Base-by-base conservation (phyloP, 2,888 invertebrate genomes). In the Cerastis leucographa region DNA sequence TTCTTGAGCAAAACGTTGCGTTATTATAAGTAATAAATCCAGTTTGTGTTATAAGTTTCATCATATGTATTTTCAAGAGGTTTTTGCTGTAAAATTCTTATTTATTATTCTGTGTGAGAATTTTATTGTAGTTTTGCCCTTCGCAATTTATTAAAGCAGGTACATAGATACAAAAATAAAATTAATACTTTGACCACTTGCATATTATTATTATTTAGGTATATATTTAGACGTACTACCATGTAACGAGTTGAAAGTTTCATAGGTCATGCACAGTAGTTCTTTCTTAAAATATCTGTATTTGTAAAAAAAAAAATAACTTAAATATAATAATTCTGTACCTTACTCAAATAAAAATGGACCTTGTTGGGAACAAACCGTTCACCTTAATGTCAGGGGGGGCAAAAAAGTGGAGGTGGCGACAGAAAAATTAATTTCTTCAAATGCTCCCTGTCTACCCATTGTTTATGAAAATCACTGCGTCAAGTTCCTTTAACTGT, bases 371-470 rank as follows among this genome's bases (percentile, higher is more conserved):
- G 62, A 79, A 65, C 69, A 73, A 70, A 74, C 78, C 76, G 9
- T 12, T 65, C 22, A 78, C 73, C 73, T 83, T 77, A 76, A 77
- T 54, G 46, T 68, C 40, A 77, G 71, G 67, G 62, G 54, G 56
- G 78, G 74, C 49, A 80, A 74, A 74, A 42, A 69, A 19, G 22
- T 11, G 35, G 17, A 46, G 71, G 71, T 22, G 71, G 68, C 54
- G n/a, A 56, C 71, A 83, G 80, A 80, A 83, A 80, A 75, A 78
- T 51, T 75, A 81, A 85, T 85, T 83, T 79, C 73, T 82, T 80
- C 64, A 77, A 82, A 69, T 46, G 54, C 70, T 84, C 86, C 84
- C 83, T 22, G 62, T 68, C 74, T 54, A 19, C 25, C 40, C 70
- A 76, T 85, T 88, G 84, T 82, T 85, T 83, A 74, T 69, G 56